These are phyloP conservation scores for Epistrophe eligans DNA, from an alignment of 2,888 invertebrate species.

Conservation along the genomic window DNA sequence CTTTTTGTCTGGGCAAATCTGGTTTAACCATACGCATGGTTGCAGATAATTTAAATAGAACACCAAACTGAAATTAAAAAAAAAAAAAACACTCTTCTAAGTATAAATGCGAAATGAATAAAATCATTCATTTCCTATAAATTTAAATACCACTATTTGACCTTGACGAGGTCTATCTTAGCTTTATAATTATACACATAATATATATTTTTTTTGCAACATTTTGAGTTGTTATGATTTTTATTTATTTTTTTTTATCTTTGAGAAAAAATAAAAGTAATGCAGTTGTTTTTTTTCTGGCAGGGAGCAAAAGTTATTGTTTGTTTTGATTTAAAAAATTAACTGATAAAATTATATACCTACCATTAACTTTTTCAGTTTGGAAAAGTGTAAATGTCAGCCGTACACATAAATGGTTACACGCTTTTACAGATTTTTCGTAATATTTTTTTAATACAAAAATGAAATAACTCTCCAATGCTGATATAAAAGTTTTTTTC, in stretches of 20 bases:
- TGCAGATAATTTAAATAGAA: neutral
- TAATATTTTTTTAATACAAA: too few relatives aligned
- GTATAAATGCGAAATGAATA: neutral
- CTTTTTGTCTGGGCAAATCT: neutral
- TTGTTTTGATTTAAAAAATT: too few relatives aligned
- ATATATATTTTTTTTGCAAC: too few relatives aligned
- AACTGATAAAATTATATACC: too few relatives aligned
- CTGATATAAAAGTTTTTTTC: too few relatives aligned
- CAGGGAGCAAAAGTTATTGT: too few relatives aligned
- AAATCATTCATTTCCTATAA: slow-evolving; percentile 6
- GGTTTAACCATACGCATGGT: neutral
- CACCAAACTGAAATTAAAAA: neutral
- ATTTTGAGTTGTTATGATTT: neutral
- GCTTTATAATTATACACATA: neutral
- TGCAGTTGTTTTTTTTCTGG: too few relatives aligned
- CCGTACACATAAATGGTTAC: too few relatives aligned
- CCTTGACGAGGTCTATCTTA: neutral
- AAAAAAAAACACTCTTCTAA: neutral
- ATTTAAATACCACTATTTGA: slow-evolving; percentile 7
- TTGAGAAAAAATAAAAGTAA: neutral
- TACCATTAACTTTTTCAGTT: too few relatives aligned
- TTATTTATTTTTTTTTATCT: neutral
- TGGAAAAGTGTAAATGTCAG: too few relatives aligned
- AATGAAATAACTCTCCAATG: too few relatives aligned
- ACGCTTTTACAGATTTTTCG: too few relatives aligned